These are phyloP conservation scores for Oxycera nigricornis DNA, from an alignment of 2,888 invertebrate species.

Conservation along the genomic window DNA sequence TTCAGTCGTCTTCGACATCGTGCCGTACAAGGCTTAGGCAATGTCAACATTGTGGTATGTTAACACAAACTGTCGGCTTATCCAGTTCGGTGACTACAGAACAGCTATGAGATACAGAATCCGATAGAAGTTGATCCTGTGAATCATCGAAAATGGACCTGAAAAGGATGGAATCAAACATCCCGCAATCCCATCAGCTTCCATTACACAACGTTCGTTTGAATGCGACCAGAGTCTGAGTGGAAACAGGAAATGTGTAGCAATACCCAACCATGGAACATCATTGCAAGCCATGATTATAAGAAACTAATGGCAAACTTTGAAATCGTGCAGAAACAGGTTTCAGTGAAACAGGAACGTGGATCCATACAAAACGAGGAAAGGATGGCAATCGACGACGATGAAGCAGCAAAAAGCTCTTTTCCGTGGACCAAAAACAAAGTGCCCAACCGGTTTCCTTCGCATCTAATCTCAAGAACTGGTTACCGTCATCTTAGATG, in stretches of 20 bases:
- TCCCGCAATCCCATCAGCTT: too few relatives aligned
- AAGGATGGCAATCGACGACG: neutral
- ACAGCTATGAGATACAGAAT: neutral
- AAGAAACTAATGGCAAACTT: too few relatives aligned
- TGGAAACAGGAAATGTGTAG: too few relatives aligned
- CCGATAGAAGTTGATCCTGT: too few relatives aligned
- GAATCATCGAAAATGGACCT: too few relatives aligned
- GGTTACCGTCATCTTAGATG: neutral
- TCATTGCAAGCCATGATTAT: too few relatives aligned
- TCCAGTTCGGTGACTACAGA: too few relatives aligned
- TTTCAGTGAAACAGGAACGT: neutral
- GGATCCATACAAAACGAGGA: neutral
- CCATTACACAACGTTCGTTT: too few relatives aligned
- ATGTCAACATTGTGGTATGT: neutral
- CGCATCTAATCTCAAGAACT: conserved; percentile 12
- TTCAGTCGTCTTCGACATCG: neutral
- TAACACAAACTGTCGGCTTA: too few relatives aligned
- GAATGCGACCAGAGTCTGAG: too few relatives aligned
- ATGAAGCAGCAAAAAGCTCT: neutral
- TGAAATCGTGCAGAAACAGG: neutral
- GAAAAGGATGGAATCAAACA: too few relatives aligned
- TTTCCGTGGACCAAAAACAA: neutral
- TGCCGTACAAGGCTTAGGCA: neutral
- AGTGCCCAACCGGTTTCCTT: neutral
- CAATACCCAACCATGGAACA: too few relatives aligned